Evolutionary conservation across 2,797 vertebrate species (phyloP).

Genomic region (Poliocrania exsul): DNA sequence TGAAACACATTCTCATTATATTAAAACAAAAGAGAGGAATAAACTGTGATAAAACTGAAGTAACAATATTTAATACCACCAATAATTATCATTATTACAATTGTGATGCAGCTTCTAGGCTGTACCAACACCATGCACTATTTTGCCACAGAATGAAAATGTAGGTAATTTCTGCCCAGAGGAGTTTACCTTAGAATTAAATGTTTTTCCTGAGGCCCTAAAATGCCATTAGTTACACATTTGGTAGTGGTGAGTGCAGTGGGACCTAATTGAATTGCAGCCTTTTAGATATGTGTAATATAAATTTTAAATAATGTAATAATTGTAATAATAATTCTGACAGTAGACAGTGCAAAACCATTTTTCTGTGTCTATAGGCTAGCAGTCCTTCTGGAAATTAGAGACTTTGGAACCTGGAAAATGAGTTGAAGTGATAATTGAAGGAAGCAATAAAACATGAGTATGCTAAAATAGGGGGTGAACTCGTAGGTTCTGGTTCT

Average conservation of each 20-base stretch:
- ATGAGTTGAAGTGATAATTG: neutral
- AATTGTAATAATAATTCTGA: conserved; percentile 15
- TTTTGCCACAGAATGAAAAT: neutral
- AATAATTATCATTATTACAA: neutral
- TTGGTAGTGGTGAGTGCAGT: neutral
- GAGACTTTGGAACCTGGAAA: neutral
- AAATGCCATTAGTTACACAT: neutral
- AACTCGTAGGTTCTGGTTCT: neutral
- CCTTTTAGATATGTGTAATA: neutral
- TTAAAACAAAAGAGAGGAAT: neutral
- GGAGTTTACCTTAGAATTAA: neutral
- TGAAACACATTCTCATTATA: neutral
- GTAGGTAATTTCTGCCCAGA: neutral
- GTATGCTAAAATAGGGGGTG: neutral
- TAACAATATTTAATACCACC: neutral
- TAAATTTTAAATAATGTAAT: conserved; percentile 6
- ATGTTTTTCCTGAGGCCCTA: neutral
- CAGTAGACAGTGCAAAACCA: neutral
- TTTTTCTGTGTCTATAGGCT: neutral
- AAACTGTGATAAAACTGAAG: neutral
- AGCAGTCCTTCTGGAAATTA: neutral
- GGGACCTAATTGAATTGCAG: neutral
- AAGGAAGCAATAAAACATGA: conserved; percentile 8
- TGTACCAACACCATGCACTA: neutral
- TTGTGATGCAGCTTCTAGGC: neutral